A percentile compares a stretch with the other conserved stretches of the same genome.
phyloP scores from a whole-genome alignment of 2,113 vertebrate genomes.

The Plectropomus leopardus region DNA sequence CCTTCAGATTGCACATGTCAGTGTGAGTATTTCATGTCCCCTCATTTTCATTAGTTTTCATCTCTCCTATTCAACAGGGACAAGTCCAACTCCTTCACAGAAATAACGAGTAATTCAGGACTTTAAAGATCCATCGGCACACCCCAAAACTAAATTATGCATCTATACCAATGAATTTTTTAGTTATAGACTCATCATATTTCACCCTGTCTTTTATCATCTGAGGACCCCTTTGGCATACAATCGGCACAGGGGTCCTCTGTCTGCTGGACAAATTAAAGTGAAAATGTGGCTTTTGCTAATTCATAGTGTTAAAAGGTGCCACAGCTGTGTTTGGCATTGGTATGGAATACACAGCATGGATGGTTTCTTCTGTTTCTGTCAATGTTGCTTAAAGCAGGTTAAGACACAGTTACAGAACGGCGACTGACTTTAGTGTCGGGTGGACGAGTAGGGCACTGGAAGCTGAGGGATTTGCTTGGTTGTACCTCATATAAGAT shows the following conservation, averaged over 20 bases:
- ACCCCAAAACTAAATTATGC: conserved; percentile 54
- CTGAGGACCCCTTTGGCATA: conserved; percentile 30
- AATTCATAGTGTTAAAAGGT: not conserved
- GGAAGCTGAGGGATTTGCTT: not conserved
- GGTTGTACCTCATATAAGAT: not conserved
- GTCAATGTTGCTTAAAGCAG: conserved; percentile 3
- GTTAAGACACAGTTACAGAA: not conserved
- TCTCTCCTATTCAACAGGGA: conserved; percentile 21
- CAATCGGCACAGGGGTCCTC: conserved; percentile 8
- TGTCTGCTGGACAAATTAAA: conserved; percentile 42
- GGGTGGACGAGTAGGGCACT: not conserved
- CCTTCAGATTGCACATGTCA: not conserved
- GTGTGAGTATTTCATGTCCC: conserved; percentile 13
- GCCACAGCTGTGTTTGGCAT: not conserved
- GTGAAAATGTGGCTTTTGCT: conserved; percentile 26
- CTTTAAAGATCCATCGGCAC: conserved; percentile 24
- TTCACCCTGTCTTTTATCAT: conserved; percentile 55
- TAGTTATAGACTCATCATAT: conserved; percentile 45
- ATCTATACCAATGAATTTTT: conserved; percentile 52
- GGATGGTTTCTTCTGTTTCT: too few relatives aligned
- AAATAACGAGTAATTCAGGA: conserved; percentile 39
- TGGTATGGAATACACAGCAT: not conserved
- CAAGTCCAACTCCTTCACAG: conserved; percentile 29
- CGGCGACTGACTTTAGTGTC: not conserved
- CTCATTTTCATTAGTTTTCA: conserved; percentile 22